These are phyloP conservation scores for Macaria notata DNA, from an alignment of 2,888 invertebrate species.

Conservation along the genomic window DNA sequence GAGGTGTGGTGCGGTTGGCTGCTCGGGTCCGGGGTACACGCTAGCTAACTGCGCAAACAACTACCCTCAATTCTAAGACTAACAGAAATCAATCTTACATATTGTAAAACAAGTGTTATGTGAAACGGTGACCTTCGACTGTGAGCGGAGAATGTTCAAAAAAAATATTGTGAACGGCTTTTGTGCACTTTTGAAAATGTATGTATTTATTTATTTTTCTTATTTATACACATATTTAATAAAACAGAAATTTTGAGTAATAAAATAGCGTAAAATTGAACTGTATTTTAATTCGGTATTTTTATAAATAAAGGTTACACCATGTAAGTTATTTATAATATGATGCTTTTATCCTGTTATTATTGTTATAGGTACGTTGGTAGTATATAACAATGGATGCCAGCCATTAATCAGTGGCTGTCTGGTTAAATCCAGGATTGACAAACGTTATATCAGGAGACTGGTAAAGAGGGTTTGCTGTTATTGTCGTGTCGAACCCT, in stretches of 20 bases:
- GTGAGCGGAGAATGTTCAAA: no score
- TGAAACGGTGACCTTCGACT: no score
- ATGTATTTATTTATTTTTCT: conserved; percentile 42
- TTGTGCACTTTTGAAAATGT: conserved; percentile 20
- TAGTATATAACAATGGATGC: no score
- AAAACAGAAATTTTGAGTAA: conserved; percentile 39
- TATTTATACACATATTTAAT: conserved; percentile 49
- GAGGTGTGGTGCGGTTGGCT: conserved; percentile 21
- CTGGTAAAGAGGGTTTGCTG: conserved; percentile 51
- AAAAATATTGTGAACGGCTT: conserved; percentile 27
- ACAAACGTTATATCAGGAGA: conserved; percentile 45
- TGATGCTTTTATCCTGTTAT: no score
- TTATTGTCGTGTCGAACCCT: conserved; percentile 48
- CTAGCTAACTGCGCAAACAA: no score
- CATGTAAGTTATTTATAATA: no score
- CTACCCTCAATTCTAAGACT: no score
- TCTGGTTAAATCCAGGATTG: conserved; percentile 49
- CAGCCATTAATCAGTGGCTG: no score
- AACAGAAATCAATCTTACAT: no score
- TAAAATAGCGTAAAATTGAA: conserved; percentile 39
- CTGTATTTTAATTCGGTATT: conserved; percentile 9
- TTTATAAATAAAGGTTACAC: neutral
- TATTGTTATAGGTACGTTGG: no score
- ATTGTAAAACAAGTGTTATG: no score
- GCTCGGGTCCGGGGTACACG: neutral